Percentiles rank a stretch among this genome's conserved stretches.
Conservation (phyloP, 1,140 invertebrate species). For the Araneus ventricosus region DNA sequence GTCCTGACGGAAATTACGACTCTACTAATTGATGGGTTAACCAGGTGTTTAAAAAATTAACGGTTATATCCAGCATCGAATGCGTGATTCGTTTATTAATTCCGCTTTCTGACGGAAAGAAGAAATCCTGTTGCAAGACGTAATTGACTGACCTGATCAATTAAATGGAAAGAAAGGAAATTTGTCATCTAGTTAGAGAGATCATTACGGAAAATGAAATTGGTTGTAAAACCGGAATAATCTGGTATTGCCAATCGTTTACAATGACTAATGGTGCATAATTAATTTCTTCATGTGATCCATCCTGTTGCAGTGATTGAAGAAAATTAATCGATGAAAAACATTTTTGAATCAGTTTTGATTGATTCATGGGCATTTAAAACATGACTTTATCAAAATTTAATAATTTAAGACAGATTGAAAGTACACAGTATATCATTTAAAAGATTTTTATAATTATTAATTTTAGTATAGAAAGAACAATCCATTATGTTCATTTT, state of each 20-base stretch:
- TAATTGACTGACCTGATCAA: neutral
- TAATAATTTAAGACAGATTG: too few species aligned
- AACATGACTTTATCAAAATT: too few species aligned
- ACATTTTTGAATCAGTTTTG: too few species aligned
- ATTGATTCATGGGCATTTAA: too few species aligned
- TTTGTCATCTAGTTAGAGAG: neutral
- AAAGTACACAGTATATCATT: too few species aligned
- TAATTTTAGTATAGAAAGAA: too few species aligned
- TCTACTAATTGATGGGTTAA: neutral
- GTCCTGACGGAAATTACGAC: conserved; percentile 17
- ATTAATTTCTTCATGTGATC: neutral
- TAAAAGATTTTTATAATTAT: too few species aligned
- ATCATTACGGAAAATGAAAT: neutral
- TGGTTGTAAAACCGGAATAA: neutral
- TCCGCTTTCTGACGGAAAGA: neutral
- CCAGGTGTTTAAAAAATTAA: conserved; percentile 47
- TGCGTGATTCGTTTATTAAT: neutral
- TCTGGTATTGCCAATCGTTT: neutral
- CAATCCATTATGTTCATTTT: too few species aligned
- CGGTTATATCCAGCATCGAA: neutral
- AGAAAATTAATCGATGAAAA: too few species aligned
- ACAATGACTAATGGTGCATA: neutral
- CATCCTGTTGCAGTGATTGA: too few species aligned
- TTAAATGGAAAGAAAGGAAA: neutral
- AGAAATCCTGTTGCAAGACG: neutral